phyloP scores from a whole-genome alignment of 2,113 vertebrate genomes.

The Hyperopisus bebe region DNA sequence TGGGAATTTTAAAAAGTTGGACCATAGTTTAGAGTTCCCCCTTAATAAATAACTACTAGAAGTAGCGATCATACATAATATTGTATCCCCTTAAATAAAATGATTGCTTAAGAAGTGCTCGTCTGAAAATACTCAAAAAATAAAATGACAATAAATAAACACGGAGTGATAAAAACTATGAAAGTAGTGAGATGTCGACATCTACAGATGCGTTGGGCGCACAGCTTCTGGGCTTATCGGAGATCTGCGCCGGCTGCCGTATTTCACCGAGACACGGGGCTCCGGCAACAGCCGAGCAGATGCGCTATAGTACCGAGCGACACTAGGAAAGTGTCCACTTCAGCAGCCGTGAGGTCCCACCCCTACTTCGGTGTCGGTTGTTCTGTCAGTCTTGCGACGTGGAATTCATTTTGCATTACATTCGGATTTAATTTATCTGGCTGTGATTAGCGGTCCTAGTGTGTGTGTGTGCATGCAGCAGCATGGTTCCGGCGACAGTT shows the following conservation, averaged over 20 bases:
- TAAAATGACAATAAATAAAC: not conserved
- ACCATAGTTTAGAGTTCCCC: not conserved
- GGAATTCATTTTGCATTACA: not conserved
- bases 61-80: not conserved
- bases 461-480: conserved; percentile 63
- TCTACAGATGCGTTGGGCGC: not conserved
- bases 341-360: conserved; percentile 29
- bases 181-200: not conserved
- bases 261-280: conserved; percentile 16
- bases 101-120: not conserved
- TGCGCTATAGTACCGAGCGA: not conserved
- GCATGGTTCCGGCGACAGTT: conserved; percentile 58
- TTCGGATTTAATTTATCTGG: conserved; percentile 21
- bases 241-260: conserved; percentile 6
- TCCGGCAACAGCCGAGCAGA: conserved; percentile 5
- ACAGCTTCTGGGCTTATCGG: not conserved
- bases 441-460: conserved; percentile 1
- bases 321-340: conserved; percentile 10
- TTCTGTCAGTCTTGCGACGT: conserved; percentile 11
- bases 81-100: not conserved
- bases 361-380: conserved; percentile 21
- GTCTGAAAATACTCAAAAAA: not conserved
- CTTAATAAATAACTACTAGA: not conserved
- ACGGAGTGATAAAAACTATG: not conserved
- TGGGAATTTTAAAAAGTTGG: not conserved